These are phyloP conservation scores for Pollenia angustigena DNA, from an alignment of 2,888 invertebrate genomes.

Conservation along the genomic window DNA sequence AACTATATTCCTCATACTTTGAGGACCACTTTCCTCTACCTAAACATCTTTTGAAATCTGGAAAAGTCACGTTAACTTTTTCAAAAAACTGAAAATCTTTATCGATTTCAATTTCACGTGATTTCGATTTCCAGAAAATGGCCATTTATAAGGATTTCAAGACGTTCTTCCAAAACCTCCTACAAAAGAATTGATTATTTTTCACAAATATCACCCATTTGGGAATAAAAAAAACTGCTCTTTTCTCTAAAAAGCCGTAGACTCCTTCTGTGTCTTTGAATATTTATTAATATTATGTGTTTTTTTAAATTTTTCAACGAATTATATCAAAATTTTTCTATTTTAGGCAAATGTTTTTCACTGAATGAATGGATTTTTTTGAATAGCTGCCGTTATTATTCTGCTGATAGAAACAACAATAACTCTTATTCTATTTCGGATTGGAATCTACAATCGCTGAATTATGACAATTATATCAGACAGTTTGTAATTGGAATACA, in stretches of 20 bases:
- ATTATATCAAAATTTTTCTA: not conserved
- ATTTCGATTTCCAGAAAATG: no score
- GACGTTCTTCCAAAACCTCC: no score
- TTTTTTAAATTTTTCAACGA: not conserved
- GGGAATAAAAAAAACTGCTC: no score
- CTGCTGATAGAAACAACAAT: conserved; percentile 85
- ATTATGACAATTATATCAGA: conserved; percentile 92
- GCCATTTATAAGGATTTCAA: no score
- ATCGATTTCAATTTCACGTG: no score
- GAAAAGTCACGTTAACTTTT: no score
- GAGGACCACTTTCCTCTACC: no score
- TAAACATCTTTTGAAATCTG: no score
- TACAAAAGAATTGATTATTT: no score
- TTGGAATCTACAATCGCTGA: conserved; percentile 87
- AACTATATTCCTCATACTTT: no score
- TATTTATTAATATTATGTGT: not conserved
- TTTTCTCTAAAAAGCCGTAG: not conserved
- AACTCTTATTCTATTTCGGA: conserved; percentile 87
- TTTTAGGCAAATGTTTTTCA: conserved; percentile 90
- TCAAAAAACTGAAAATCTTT: no score
- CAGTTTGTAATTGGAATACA: conserved; percentile 93
- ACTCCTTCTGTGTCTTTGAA: not conserved
- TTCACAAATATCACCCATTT: no score
- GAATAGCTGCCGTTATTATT: conserved; percentile 86
- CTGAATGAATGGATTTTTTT: conserved; percentile 93